Evolutionary conservation across 2,797 vertebrate species (phyloP).

Genomic region (Macroramphosus scolopax): DNA sequence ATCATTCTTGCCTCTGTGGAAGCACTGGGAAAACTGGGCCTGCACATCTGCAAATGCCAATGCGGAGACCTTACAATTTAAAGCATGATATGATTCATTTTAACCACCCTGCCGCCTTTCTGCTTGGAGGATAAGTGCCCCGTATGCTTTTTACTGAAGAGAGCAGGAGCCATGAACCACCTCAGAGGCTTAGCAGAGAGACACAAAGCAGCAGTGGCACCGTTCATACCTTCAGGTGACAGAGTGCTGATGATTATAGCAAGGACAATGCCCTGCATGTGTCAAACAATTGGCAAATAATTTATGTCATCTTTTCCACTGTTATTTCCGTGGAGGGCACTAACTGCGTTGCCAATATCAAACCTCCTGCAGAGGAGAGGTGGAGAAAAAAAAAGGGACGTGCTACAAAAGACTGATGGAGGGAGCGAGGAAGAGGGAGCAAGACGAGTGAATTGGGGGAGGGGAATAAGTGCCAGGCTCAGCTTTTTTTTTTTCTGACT

Average conservation of each 20-base stretch:
- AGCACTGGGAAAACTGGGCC: neutral
- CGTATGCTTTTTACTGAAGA: conserved; percentile 34
- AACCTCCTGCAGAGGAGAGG: conserved; percentile 81
- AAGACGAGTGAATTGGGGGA: conserved; percentile 67
- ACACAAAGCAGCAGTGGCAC: conserved; percentile 87
- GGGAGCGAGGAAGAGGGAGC: conserved; percentile 68
- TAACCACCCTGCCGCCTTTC: conserved; percentile 9
- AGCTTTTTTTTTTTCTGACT: conserved; percentile 86
- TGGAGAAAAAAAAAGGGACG: conserved; percentile 39
- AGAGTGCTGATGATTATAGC: conserved; percentile 94
- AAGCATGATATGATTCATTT: conserved; percentile 33
- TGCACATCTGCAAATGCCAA: conserved; percentile 11
- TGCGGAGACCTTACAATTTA: conserved; percentile 10
- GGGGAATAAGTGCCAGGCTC: conserved; percentile 87
- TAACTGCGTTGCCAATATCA: conserved; percentile 94
- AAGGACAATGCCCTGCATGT: conserved; percentile 94
- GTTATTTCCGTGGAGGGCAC: conserved; percentile 93
- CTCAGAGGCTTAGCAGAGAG: conserved; percentile 81
- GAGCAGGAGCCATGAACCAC: conserved; percentile 62
- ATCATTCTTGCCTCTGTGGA: too few species aligned
- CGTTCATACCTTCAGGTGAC: conserved; percentile 90
- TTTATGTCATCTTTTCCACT: conserved; percentile 94
- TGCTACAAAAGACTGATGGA: conserved; percentile 70
- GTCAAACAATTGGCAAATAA: conserved; percentile 98
- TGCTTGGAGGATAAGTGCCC: too few species aligned